A percentile compares a stretch with the other conserved stretches of the same genome.
phyloP scores from a whole-genome alignment of 2,888 invertebrate species.

The Deroplatys truncata region DNA sequence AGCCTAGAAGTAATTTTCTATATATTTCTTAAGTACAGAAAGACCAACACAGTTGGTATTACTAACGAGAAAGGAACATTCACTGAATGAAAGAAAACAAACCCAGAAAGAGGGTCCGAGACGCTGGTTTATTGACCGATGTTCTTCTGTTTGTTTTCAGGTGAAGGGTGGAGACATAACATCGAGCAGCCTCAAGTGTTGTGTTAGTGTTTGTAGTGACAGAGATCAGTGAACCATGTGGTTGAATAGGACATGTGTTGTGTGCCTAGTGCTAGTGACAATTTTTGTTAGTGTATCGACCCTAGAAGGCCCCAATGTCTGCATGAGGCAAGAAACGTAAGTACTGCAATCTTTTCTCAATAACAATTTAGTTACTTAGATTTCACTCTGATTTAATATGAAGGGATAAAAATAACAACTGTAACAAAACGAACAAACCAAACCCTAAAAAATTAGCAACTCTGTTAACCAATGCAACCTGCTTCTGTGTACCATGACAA shows the following conservation, averaged over 20 bases:
- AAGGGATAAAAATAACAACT: no score
- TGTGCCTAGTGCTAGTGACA: neutral
- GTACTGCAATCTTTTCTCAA: constrained; percentile 39
- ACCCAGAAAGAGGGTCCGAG: neutral
- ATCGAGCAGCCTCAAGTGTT: neutral
- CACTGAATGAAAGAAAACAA: neutral
- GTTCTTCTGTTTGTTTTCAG: neutral
- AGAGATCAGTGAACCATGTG: neutral
- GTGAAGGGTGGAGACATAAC: neutral
- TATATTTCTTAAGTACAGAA: no score
- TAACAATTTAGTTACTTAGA: no score
- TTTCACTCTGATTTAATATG: no score
- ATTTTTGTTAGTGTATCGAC: neutral
- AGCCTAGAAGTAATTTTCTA: no score
- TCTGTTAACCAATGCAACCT: no score
- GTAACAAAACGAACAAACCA: no score
- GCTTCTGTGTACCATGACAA: no score
- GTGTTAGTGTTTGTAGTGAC: neutral
- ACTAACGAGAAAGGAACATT: neutral
- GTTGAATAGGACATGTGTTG: neutral
- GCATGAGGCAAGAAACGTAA: constrained; percentile 72
- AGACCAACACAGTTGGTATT: neutral
- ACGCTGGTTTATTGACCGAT: neutral
- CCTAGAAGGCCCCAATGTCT: constrained; percentile 72
- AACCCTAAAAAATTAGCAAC: no score